phyloP scores from a whole-genome alignment of 2,113 vertebrate genomes.

The Callospermophilus lateralis region DNA sequence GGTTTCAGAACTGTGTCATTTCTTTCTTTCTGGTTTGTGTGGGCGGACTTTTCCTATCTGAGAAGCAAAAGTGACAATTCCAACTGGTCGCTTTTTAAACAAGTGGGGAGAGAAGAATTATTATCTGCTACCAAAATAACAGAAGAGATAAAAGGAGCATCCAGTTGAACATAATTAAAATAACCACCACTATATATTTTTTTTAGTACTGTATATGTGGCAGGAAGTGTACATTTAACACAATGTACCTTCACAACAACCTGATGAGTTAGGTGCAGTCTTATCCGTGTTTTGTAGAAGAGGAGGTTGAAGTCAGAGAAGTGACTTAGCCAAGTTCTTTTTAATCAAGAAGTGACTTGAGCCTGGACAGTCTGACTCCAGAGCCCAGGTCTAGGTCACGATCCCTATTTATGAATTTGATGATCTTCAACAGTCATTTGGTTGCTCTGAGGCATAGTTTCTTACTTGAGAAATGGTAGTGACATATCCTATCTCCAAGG shows the following conservation, averaged over 20 bases:
- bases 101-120: neutral
- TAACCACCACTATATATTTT: too few species aligned
- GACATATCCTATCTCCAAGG: neutral
- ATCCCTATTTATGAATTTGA: neutral
- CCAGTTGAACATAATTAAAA: neutral
- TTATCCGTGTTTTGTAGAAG: neutral
- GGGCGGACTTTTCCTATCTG: neutral
- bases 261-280: too few species aligned
- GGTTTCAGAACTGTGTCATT: neutral
- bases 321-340: neutral
- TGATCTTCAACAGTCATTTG: neutral
- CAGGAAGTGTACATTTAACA: neutral
- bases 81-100: neutral
- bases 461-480: neutral
- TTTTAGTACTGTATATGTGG: rapidly evolving
- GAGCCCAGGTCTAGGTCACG: neutral
- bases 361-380: neutral
- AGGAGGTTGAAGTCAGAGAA: slow-evolving; percentile 7
- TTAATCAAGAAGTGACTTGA: neutral
- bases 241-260: neutral
- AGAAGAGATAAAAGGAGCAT: neutral
- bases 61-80: neutral
- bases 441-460: neutral
- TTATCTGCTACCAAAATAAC: neutral
- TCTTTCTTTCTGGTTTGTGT: neutral